These are phyloP conservation scores for Plestiodon gilberti DNA, from an alignment of 2,113 vertebrate genomes.

Conservation along the genomic window DNA sequence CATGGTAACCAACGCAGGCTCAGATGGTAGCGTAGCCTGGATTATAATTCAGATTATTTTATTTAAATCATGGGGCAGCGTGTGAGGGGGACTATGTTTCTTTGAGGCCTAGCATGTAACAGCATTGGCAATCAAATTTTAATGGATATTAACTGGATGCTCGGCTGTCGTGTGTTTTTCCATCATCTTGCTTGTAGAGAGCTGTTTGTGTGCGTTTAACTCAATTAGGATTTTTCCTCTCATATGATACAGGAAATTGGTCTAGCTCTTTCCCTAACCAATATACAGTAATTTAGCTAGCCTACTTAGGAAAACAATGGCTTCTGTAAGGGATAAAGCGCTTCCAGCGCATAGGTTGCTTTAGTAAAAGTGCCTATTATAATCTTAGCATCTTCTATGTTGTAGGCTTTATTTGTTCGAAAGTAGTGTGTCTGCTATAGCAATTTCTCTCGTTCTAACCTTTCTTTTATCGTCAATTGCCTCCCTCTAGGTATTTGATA, in stretches of 20 bases:
- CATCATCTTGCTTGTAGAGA: background rate
- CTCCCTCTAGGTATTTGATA: slow-evolving; percentile 89
- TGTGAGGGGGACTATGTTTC: background rate
- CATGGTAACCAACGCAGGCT: slow-evolving; percentile 16
- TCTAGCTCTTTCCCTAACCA: too few species aligned
- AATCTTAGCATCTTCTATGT: background rate
- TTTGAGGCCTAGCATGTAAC: background rate
- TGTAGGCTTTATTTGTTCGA: background rate
- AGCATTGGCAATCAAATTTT: background rate
- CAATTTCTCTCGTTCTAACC: slow-evolving; percentile 32
- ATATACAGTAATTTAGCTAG: background rate
- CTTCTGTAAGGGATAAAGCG: background rate
- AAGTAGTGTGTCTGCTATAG: background rate
- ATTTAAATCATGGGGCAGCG: too few species aligned
- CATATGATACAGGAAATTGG: background rate
- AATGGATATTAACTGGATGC: slow-evolving; percentile 16
- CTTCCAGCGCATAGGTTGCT: background rate
- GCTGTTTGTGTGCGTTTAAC: background rate
- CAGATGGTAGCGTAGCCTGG: background rate
- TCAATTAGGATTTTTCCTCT: background rate
- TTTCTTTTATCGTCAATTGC: slow-evolving; percentile 47
- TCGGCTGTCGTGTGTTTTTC: slow-evolving; percentile 2
- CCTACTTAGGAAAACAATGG: too few species aligned
- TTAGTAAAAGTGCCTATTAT: background rate
- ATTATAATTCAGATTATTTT: background rate